phyloP scores from a whole-genome alignment of 2,113 vertebrate genomes.

The Tinamus guttatus region DNA sequence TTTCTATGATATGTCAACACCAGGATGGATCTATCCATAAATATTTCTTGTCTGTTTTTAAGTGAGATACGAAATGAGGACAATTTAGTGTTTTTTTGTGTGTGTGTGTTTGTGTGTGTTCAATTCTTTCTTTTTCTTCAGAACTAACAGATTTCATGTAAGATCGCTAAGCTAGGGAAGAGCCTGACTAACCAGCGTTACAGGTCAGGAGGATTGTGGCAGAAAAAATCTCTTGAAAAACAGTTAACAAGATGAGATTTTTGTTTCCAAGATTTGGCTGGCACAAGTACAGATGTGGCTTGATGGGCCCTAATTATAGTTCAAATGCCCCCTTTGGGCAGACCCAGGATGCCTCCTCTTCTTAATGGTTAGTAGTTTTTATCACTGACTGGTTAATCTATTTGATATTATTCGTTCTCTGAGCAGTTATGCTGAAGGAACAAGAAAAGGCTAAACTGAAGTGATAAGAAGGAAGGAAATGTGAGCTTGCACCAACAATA shows the following conservation, averaged over 20 bases:
- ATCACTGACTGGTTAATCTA: conserved; percentile 11
- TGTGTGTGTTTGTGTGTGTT: background rate
- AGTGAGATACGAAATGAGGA: background rate
- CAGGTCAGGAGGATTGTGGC: background rate
- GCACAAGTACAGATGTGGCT: background rate
- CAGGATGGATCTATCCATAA: background rate
- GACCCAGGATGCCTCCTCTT: background rate
- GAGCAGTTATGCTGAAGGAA: background rate
- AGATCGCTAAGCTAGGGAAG: background rate
- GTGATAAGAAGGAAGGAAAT: background rate
- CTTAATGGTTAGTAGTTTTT: conserved; percentile 39
- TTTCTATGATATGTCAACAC: conserved; percentile 50
- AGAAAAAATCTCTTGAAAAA: background rate
- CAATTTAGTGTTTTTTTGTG: background rate
- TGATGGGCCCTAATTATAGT: conserved; percentile 23
- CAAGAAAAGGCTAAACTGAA: background rate
- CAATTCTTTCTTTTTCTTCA: background rate
- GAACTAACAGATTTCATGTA: background rate
- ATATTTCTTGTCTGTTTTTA: background rate
- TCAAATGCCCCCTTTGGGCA: conserved; percentile 18
- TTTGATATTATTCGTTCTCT: conserved; percentile 31
- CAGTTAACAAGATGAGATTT: conserved; percentile 13
- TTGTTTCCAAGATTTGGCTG: conserved; percentile 8
- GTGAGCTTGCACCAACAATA: background rate
- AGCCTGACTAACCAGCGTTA: background rate